Evolutionary conservation across 2,888 invertebrate species (phyloP).

Genomic region (Synergus umbraculus): DNA sequence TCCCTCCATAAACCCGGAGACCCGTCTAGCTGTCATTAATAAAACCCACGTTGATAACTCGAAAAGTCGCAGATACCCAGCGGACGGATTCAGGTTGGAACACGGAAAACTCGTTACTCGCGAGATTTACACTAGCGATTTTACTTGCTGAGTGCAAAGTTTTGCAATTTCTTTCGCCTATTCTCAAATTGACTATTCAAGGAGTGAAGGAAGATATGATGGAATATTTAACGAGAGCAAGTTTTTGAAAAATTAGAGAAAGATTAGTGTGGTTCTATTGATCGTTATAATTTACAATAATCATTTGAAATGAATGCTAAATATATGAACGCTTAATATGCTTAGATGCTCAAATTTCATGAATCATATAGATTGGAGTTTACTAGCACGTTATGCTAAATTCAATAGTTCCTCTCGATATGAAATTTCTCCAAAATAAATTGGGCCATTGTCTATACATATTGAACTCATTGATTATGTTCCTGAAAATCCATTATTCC

Average conservation of each 20-base stretch:
- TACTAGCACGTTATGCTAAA: background rate
- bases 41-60: conserved; percentile 76
- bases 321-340: background rate
- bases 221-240: background rate
- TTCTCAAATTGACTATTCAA: background rate
- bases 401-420: background rate
- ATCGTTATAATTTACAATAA: background rate
- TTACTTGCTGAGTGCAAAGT: conserved; percentile 24
- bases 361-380: background rate
- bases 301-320: background rate
- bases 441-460: background rate
- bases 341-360: background rate
- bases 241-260: background rate
- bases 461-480: background rate
- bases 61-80: conserved; percentile 75
- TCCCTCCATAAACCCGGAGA: conserved; percentile 72
- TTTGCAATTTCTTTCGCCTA: background rate
- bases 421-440: background rate
- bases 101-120: conserved; percentile 59
- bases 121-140: conserved; percentile 61
- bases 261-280: too few species aligned
- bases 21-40: conserved; percentile 76
- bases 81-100: conserved; percentile 51
- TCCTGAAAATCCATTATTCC: background rate
- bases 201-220: background rate